These are phyloP conservation scores for Opisthocomus hoazin DNA, from an alignment of 2,113 vertebrate species.

Conservation along the genomic window DNA sequence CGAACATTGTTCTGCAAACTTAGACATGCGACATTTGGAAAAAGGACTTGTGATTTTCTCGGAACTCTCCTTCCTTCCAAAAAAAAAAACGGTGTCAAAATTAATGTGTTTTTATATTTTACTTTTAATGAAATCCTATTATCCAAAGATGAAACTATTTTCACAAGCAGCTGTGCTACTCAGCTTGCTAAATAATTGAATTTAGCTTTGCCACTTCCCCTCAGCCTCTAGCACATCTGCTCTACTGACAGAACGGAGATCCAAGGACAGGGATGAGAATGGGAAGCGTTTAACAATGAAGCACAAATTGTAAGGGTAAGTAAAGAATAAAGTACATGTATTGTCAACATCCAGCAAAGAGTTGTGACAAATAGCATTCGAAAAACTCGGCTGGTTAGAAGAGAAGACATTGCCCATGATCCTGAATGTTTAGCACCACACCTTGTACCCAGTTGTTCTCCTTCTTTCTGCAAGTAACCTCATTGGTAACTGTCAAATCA, in stretches of 20 bases:
- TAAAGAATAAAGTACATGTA: not conserved
- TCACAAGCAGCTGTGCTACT: not conserved
- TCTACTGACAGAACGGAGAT: not conserved
- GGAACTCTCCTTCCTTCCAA: not conserved
- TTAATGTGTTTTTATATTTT: not conserved
- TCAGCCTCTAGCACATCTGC: not conserved
- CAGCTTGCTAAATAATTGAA: not conserved
- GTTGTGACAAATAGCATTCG: not conserved
- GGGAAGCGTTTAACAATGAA: not conserved
- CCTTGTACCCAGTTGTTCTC: not conserved
- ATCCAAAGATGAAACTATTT: not conserved
- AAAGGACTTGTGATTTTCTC: not conserved
- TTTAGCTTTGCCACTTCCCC: not conserved
- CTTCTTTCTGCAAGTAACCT: not conserved
- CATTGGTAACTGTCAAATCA: not conserved
- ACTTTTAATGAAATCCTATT: not conserved
- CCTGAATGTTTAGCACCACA: not conserved
- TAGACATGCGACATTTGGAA: not conserved
- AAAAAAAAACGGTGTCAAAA: not conserved
- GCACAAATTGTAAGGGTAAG: not conserved
- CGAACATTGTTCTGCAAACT: not conserved
- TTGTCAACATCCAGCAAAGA: not conserved
- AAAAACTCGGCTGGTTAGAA: not conserved
- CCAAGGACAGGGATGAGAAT: not conserved
- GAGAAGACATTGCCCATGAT: rapidly evolving